Conservation (phyloP, 2,888 invertebrate species). For the Nymphalis c-album region DNA sequence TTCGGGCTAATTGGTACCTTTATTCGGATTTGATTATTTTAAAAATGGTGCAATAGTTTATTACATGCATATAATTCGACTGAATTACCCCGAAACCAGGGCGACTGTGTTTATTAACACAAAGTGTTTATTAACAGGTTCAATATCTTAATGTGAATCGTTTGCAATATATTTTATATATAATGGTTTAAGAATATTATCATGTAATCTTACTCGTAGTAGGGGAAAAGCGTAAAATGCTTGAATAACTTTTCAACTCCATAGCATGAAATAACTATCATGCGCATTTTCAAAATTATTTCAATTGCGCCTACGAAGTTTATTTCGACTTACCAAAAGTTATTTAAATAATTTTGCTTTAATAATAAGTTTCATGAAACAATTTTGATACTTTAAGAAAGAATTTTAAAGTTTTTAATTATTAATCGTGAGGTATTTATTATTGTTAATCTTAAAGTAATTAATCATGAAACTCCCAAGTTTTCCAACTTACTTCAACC, state of each 20-base stretch:
- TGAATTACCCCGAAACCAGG: no score
- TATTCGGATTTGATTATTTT: no score
- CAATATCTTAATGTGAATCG: background rate
- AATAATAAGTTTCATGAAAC: background rate
- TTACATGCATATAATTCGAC: no score
- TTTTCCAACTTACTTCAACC: no score
- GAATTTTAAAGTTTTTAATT: no score
- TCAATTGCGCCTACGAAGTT: slow-evolving; percentile 7
- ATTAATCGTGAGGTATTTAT: no score
- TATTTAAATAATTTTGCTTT: background rate
- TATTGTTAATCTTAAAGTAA: no score
- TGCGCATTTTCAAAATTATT: slow-evolving; percentile 21
- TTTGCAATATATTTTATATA: background rate
- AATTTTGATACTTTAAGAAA: no score
- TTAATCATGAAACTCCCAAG: no score
- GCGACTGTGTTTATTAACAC: no score
- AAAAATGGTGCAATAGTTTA: no score
- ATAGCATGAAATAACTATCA: slow-evolving; percentile 20
- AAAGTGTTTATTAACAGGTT: background rate
- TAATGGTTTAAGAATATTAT: background rate
- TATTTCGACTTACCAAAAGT: background rate
- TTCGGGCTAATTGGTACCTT: no score
- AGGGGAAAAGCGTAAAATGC: slow-evolving; percentile 16
- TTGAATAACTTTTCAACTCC: slow-evolving; percentile 19
- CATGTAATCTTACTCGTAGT: background rate